These are phyloP conservation scores for Rhagophthalmus giganteus DNA, from an alignment of 2,888 invertebrate genomes.

Conservation along the genomic window DNA sequence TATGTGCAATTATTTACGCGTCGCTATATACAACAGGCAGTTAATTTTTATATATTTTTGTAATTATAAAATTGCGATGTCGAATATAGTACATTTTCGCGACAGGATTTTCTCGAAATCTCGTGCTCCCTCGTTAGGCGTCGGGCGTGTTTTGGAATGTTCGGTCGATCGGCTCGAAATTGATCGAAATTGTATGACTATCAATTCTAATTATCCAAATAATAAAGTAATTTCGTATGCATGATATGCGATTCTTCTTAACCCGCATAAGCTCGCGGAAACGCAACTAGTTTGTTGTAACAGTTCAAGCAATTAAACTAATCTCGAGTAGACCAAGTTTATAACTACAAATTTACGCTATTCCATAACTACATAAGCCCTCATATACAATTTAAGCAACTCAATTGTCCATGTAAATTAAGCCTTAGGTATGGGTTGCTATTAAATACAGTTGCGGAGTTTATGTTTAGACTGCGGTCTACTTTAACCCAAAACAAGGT, in stretches of 20 bases:
- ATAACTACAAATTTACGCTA: conserved; percentile 45
- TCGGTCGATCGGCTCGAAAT: no score
- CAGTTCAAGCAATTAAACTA: conserved; percentile 45
- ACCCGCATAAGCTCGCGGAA: conserved; percentile 20
- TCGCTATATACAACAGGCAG: no score
- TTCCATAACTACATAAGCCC: conserved; percentile 46
- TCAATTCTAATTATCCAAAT: conserved; percentile 24
- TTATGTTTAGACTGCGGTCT: conserved; percentile 20
- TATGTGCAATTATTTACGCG: not conserved
- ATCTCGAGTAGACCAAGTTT: conserved; percentile 44
- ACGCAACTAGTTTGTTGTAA: conserved; percentile 29
- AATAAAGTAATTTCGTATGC: conserved; percentile 17
- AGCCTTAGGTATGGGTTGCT: conserved; percentile 31
- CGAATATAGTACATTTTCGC: no score
- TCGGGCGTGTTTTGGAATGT: no score
- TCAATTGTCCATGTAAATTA: conserved; percentile 50
- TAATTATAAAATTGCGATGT: no score
- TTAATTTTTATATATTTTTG: no score
- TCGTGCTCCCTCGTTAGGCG: no score
- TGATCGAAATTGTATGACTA: not conserved
- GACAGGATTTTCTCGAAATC: no score
- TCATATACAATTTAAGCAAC: conserved; percentile 47
- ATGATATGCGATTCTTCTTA: conserved; percentile 22
- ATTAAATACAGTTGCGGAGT: conserved; percentile 28
- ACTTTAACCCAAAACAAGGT: conserved; percentile 10